Base-by-base conservation (phyloP, 2,797 vertebrate genomes). In the Anguilla marmorata region DNA sequence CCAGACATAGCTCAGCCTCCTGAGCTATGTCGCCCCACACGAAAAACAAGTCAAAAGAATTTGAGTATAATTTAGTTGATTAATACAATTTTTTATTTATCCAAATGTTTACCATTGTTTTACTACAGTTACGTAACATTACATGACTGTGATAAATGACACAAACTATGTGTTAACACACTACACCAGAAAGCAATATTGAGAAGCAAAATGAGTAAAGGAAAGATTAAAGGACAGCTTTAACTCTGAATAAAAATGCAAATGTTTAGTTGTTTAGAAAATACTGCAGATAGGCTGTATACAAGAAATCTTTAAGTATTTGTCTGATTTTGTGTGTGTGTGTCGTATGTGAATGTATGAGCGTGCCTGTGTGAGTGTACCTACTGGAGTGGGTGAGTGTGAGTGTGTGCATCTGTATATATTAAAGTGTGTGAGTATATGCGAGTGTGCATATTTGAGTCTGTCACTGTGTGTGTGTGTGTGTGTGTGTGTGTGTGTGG, bases 401-500 rank as follows among this genome's bases (percentile, higher is more conserved):
- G 54, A 11, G 12, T 56, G 21, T 66, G 58, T 60, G 58, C 16
- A 21, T 19, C 11, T 60, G 58, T 21, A 14, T 21, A 21, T 60
- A 21, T 14, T 60, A 3, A 14, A 60, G 58, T 60, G 58, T 16
- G 21, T 24, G 60, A 0, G 60, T 66, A 6, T n/a, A 27, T 66
- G 11, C 24, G 63, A 7, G 21, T 66, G 63, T 66, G 63, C 24
- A 9, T 66, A 6, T n/a, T n/a, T 24, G 63, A n/a, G 63, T 12
- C 7, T 66, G 63, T 66, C 24, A n/a, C 24, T 66, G 63, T 66
- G 63, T 16, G 63, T 66, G 58, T 24, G 12, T 21, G 58, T 21
- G 21, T 21, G 16, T 60, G 58, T 52, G 21, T 86, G 83, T 86
- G 83, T 60, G 58, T 52, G 21, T 86, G 83, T 86, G 83, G 24